Percentiles rank a stretch among this genome's conserved stretches.
phyloP scores from a whole-genome alignment of 2,113 vertebrate species.

The Labrus mixtus region DNA sequence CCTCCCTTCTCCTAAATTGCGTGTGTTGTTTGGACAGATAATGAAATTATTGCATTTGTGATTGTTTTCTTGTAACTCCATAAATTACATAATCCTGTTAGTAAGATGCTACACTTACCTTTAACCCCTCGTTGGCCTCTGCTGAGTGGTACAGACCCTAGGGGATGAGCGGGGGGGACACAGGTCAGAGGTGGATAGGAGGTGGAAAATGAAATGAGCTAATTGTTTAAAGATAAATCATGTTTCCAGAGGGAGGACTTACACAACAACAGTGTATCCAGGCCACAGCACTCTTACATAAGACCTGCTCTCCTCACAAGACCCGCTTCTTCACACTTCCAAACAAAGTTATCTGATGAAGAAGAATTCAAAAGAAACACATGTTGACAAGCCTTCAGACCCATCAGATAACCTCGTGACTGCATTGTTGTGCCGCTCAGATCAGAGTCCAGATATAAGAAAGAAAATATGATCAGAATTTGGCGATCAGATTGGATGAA shows the following conservation, averaged over 20 bases:
- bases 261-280: conserved; percentile 44
- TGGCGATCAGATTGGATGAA: no score
- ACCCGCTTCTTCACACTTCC: neutral
- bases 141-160: conserved; percentile 10
- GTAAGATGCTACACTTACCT: neutral
- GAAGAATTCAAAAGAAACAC: neutral
- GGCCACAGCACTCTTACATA: conserved; percentile 48
- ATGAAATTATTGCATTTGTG: conserved; percentile 2
- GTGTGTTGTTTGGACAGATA: conserved; percentile 19
- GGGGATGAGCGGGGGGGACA: conserved; percentile 26
- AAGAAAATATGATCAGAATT: no score
- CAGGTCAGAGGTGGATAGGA: conserved; percentile 38
- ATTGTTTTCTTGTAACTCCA: neutral
- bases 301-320: conserved; percentile 10
- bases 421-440: no score
- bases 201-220: conserved; percentile 19
- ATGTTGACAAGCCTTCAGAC: neutral
- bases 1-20: neutral
- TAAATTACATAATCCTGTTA: conserved; percentile 1
- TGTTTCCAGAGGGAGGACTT: conserved; percentile 47
- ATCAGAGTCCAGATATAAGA: no score
- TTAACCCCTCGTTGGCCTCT: conserved; percentile 2
- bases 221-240: conserved; percentile 48
- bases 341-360: neutral
- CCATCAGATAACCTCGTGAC: no score